These are phyloP conservation scores for Oreochromis aureus DNA, from an alignment of 2,113 vertebrate species.

Conservation along the genomic window DNA sequence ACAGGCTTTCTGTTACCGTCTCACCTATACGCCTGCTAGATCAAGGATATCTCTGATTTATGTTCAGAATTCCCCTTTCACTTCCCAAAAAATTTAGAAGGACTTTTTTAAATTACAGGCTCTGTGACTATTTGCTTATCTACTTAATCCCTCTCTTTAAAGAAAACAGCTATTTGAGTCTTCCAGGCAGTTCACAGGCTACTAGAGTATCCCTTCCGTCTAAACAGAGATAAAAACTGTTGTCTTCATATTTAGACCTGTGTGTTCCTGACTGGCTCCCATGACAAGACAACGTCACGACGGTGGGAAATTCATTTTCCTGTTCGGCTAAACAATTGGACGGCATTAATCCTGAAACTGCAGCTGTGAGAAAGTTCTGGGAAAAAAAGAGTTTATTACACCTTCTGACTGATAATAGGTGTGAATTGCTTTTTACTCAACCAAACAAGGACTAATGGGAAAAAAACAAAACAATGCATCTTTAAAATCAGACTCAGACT, in stretches of 20 bases:
- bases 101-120: slow-evolving; percentile 22
- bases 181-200: slow-evolving; percentile 50
- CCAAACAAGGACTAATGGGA: neutral
- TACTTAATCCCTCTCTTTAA: slow-evolving; percentile 27
- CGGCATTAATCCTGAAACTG: slow-evolving; percentile 21
- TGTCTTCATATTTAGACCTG: slow-evolving; percentile 22
- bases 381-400: neutral
- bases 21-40: neutral
- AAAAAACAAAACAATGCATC: neutral
- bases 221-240: slow-evolving; percentile 41
- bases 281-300: slow-evolving; percentile 34
- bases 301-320: slow-evolving; percentile 47
- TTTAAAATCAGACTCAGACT: neutral
- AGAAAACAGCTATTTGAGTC: slow-evolving; percentile 56
- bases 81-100: neutral
- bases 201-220: slow-evolving; percentile 44
- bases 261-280: slow-evolving; percentile 20
- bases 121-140: slow-evolving; percentile 1
- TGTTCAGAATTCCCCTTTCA: slow-evolving; percentile 36
- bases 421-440: neutral
- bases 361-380: slow-evolving; percentile 39
- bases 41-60: slow-evolving; percentile 10
- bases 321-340: neutral
- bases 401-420: neutral
- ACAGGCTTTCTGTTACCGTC: neutral